Evolutionary conservation across 2,888 invertebrate genomes (phyloP).

Genomic region (Monopis laevigella): DNA sequence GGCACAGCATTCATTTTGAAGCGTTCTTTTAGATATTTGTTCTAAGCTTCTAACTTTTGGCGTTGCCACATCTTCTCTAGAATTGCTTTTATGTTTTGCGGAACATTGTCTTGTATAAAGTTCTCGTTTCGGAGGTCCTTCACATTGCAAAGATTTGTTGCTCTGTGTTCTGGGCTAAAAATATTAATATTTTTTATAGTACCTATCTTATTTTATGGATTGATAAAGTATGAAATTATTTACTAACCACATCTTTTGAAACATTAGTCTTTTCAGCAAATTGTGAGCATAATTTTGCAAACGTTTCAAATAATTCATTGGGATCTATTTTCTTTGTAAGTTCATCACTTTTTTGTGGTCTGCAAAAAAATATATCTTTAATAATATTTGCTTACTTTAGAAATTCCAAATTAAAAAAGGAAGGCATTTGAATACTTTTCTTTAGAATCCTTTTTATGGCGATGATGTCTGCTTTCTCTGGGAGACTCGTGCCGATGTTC

Average conservation of each 20-base stretch:
- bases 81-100: conserved; percentile 30
- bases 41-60: conserved; percentile 15
- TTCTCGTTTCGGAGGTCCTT: conserved; percentile 30
- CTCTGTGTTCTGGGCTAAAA: conserved; percentile 40
- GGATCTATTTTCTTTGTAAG: conserved; percentile 30
- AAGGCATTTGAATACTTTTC: not conserved
- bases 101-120: conserved; percentile 29
- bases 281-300: conserved; percentile 46
- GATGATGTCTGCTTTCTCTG: conserved; percentile 21
- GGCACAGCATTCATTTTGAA: not conserved
- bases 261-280: conserved; percentile 31
- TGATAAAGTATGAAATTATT: not conserved
- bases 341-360: conserved; percentile 22
- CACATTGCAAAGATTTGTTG: conserved; percentile 54
- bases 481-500: conserved; percentile 22
- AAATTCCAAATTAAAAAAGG: not conserved
- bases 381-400: not conserved
- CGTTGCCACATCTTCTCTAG: conserved; percentile 29
- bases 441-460: conserved; percentile 10
- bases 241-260: conserved; percentile 30
- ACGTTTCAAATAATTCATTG: conserved; percentile 40
- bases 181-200: not conserved
- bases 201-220: no score
- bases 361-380: conserved; percentile 16
- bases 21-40: not conserved